A percentile compares a stretch with the other conserved stretches of the same genome.
phyloP scores from a whole-genome alignment of 1,140 invertebrate species.

The Zophobas morio region DNA sequence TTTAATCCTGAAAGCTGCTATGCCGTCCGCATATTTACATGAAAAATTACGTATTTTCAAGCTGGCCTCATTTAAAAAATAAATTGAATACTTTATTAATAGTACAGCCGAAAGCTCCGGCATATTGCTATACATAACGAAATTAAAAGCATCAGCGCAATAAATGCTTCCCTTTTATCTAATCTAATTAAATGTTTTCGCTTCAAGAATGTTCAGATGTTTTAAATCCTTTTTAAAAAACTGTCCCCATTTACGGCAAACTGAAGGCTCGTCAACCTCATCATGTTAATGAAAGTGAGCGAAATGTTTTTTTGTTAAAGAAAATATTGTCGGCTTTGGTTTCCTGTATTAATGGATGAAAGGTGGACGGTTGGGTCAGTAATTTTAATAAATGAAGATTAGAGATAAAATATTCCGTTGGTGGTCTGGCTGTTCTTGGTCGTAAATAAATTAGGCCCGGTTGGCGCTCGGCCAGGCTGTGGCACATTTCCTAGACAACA shows the following conservation, averaged over 20 bases:
- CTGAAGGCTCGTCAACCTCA: background rate
- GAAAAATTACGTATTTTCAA: conserved; percentile 46
- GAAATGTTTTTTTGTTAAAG: conserved; percentile 5
- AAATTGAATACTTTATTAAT: conserved; percentile 54
- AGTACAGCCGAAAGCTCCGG: conserved; percentile 39
- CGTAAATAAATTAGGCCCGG: conserved; percentile 49
- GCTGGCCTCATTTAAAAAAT: conserved; percentile 52
- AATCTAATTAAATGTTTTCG: conserved; percentile 44
- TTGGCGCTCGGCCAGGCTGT: conserved; percentile 44
- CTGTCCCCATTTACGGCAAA: conserved; percentile 14
- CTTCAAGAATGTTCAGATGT: conserved; percentile 31
- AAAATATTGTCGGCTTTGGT: conserved; percentile 32
- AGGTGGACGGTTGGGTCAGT: conserved; percentile 31
- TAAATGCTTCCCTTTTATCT: conserved; percentile 45
- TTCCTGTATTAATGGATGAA: conserved; percentile 45
- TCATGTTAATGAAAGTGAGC: conserved; percentile 5
- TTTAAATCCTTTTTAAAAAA: conserved; percentile 35
- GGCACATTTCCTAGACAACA: conserved; percentile 50
- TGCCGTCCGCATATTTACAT: conserved; percentile 48
- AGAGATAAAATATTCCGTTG: conserved; percentile 46
- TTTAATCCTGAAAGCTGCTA: conserved; percentile 48
- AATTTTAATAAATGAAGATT: conserved; percentile 51
- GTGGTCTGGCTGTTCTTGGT: conserved; percentile 45
- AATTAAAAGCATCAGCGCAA: conserved; percentile 49
- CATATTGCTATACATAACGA: conserved; percentile 46